Base-by-base conservation (phyloP, 1,140 invertebrate genomes). In the Magallana angulata region DNA sequence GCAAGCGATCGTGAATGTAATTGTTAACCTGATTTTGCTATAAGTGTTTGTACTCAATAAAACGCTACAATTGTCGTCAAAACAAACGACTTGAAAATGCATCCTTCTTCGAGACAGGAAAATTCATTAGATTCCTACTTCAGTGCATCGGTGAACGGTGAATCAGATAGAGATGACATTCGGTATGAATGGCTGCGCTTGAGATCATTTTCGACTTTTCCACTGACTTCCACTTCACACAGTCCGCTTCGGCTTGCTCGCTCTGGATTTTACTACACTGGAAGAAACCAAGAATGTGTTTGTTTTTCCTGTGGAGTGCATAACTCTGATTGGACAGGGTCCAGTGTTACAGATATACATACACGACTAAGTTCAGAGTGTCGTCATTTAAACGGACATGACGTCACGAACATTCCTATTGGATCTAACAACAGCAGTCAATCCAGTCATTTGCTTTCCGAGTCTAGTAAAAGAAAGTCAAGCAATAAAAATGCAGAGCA, bases 281-380 rank as follows among this genome's bases (percentile, higher is more conserved):
- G 68, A 9, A 9, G 68, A 57, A 80, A 80, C 24, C 62, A 86
- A 18, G 64, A 68, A 71, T 62, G 64, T 57, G 48, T 18, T 18
- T 86, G 85, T 30, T 56, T 76, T 80, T 86, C 71, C 58, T 86
- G 85, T 57, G 71, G 64, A 30, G 57, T 68, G 0, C 64, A 58
- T 57, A 58, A 76, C n/a, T 57, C 57, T 11, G 24, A 57, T 30
- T 86, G 85, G 85, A 30, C 62, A 18, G 18, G 64, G 12, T n/a
- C 76, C 11, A 76, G 57, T 16, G 68, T 80, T 3, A 59, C 71
- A 12, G 71, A 58, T 4, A 57, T 76, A 57, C 85, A 86, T 56
- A 57, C n/a, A 56, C 64, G 81, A 24, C 30, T 57, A n/a, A 81
- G 18, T 57, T 68, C 85, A n/a, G 7, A 80, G n/a, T 86, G 85